Evolutionary conservation across 2,888 invertebrate genomes (phyloP).

Genomic region (Acanthosepion pharaonis): DNA sequence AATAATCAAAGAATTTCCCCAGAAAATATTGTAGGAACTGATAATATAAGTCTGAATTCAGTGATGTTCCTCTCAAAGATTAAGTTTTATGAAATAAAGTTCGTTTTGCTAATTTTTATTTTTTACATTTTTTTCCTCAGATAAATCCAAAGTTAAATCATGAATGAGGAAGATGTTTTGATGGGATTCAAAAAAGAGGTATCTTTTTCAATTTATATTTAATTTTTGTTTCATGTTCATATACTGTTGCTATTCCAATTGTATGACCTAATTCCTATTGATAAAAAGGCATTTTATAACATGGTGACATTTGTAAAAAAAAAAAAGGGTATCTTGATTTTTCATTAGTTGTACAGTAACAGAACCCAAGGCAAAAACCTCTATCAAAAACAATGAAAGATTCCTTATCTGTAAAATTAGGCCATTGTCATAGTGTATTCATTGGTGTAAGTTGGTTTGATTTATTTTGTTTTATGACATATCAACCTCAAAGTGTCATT

Average conservation of each 20-base stretch:
- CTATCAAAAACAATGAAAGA: too few species aligned
- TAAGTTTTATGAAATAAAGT: not conserved
- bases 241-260: not conserved
- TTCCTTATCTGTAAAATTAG: too few species aligned
- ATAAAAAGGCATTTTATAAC: not conserved
- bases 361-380: too few species aligned
- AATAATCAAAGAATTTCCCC: too few species aligned
- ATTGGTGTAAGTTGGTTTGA: too few species aligned
- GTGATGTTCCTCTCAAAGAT: not conserved
- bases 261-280: not conserved
- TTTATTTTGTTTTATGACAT: too few species aligned
- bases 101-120: not conserved
- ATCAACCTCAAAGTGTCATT: too few species aligned
- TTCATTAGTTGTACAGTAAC: too few species aligned
- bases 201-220: not conserved
- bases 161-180: conserved; percentile 41
- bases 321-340: too few species aligned
- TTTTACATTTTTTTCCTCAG: not conserved
- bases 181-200: conserved; percentile 43
- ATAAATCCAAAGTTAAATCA: not conserved
- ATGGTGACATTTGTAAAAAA: not conserved
- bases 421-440: too few species aligned
- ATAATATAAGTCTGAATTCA: too few species aligned
- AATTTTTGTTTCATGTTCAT: not conserved
- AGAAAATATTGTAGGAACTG: too few species aligned